Conservation (phyloP, 2,113 vertebrate species). For the Ciconia boyciana region DNA sequence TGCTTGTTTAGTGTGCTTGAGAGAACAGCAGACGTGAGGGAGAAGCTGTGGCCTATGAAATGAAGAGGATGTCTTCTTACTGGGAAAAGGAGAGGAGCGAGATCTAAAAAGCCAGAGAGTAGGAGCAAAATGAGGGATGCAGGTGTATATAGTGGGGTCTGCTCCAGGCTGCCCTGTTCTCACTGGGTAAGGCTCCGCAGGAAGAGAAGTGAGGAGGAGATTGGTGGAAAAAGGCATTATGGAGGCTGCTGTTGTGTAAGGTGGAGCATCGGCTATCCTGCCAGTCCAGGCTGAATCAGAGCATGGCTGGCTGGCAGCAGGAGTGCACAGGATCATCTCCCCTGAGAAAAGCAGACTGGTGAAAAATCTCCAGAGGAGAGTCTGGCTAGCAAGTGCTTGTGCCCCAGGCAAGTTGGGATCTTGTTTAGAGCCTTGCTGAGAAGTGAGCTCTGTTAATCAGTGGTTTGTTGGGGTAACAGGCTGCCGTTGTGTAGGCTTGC, state of each 20-base stretch:
- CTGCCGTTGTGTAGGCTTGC: accelerated
- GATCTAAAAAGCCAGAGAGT: not conserved
- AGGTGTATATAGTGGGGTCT: not conserved
- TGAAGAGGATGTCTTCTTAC: not conserved
- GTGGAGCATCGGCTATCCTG: accelerated
- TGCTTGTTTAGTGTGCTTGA: not conserved
- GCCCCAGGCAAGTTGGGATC: not conserved
- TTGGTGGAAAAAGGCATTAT: not conserved
- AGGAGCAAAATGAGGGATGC: not conserved
- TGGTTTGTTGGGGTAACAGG: not conserved
- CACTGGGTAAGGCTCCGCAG: not conserved
- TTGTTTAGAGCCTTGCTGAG: not conserved
- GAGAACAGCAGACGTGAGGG: not conserved
- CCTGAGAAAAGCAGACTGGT: not conserved
- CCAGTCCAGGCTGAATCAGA: not conserved
- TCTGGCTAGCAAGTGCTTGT: not conserved
- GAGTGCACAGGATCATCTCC: accelerated
- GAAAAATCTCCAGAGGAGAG: not conserved
- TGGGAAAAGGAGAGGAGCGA: not conserved
- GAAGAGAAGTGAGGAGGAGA: not conserved
- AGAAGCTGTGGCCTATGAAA: constrained; percentile 1
- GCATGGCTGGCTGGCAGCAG: not conserved
- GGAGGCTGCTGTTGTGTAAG: not conserved
- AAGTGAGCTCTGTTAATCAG: not conserved
- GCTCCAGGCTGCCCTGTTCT: not conserved